A percentile compares a stretch with the other conserved stretches of the same genome.
Conservation (phyloP, 1,140 invertebrate genomes). For the Meloidogyne hapla region DNA sequence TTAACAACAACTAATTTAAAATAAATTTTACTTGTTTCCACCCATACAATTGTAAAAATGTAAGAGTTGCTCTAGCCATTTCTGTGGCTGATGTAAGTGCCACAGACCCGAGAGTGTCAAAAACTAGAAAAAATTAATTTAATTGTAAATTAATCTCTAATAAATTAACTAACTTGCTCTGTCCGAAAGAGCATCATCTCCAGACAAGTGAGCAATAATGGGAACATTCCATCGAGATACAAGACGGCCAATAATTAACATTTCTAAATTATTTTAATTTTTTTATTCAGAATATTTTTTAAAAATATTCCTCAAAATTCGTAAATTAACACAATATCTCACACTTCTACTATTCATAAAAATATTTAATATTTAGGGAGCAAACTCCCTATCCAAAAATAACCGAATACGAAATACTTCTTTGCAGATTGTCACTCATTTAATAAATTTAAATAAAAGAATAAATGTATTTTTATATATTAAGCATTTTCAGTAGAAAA, state of each 20-base stretch:
- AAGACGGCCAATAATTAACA: constrained; percentile 62
- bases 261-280: no score
- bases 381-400: no score
- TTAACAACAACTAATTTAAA: not conserved
- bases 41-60: constrained; percentile 59
- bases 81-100: constrained; percentile 62
- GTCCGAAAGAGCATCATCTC: constrained; percentile 60
- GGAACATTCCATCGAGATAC: constrained; percentile 63
- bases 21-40: constrained; percentile 56
- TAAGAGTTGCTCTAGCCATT: constrained; percentile 62
- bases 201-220: constrained; percentile 63
- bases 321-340: no score
- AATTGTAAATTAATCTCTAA: not conserved
- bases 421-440: no score
- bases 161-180: constrained; percentile 29
- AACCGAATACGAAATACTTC: no score
- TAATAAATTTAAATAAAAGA: no score
- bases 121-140: constrained; percentile 34
- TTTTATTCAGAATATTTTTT: no score
- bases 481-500: no score
- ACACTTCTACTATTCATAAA: no score
- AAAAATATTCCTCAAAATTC: no score
- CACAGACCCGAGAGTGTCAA: constrained; percentile 61
- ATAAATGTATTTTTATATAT: no score
- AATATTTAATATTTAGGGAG: no score